Evolutionary conservation across 1,140 invertebrate species (phyloP), one percentile per base, ranked within the genome.

Genomic region (Drosophila hydei): DNA sequence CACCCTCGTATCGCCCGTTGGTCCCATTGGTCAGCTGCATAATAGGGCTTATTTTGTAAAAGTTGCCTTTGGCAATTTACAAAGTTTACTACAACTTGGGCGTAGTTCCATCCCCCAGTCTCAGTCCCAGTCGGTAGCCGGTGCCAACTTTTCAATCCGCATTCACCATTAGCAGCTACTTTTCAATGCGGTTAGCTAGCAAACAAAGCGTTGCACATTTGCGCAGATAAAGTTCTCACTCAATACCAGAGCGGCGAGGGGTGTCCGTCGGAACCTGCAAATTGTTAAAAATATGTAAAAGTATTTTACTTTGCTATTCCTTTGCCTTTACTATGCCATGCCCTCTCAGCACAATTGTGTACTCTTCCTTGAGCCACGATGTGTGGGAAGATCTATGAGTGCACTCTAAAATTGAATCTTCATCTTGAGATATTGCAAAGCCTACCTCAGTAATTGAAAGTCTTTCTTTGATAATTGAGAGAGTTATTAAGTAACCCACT

Each of bases 171-270:
- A 88, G 83, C 83, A 88, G 83, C 84, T 83, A 88, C 72, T 88
- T 88, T 88, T 88, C 83, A 88, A 88, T 88, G 83, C 50, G 83
- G 83, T 88, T 88, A 88, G 84, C 78, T 79, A 62, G 83, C 75
- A 88, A 89, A 88, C 83, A 88, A 88, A 88, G 84, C 83, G 75
- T 87, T 88, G 84, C 84, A 88, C 83, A 88, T 87, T 87, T 83
- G 71, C 58, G 75, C 83, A 88, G 84, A 87, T 87, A 87, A 87
- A 87, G 81, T 87, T 87, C 78, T 58, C 55, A 70, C 72, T 78
- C 75, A 76, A 88, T 78, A 74, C 25, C 9, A 21, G 30, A 33
- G 25, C n/a, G 42, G 51, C 18, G 23, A 27, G 38, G 58, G 48
- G 45, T 21, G 12, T 4, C 14, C n/a, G 27, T 9, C 7, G 40